Base-by-base conservation (phyloP, 2,888 invertebrate species). In the Ichneumoninae sp. region DNA sequence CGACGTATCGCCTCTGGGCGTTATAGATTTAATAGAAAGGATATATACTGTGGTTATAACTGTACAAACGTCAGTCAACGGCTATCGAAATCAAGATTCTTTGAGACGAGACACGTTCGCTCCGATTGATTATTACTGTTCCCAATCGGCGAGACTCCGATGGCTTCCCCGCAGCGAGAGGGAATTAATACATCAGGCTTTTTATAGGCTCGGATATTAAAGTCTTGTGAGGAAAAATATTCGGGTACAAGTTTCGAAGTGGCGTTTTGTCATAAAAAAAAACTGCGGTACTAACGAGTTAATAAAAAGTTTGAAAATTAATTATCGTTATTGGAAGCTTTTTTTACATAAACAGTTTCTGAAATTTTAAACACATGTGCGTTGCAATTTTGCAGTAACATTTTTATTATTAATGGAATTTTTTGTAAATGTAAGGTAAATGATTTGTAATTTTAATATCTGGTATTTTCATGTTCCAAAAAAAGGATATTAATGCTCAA, bases 121-220 rank as follows among this genome's bases (percentile, higher is more conserved):
- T 60, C 50, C 73, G 84, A 83, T 82, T 86, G 87, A 88, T 86
- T 86, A 88, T 85, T 87, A 85, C 79, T 74, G 87, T 70, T 81
- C 69, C 69, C 63, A 16, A 73, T 26, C 30, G 26, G 30, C 44
- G 30, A 4, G 16, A 22, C 5, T n/a, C 10, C 57, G n/a, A 10
- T 19, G 8, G 57, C 5, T 44, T 73, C 54, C 44, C 69, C 40
- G 47, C n/a, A 26, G 22, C 50, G 75, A 60, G 8, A 68, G 44
- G 22, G 30, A 73, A 52, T 74, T 68, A 60, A 74, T 79, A 33
- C 30, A 40, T 81, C 54, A 63, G 13, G n/a, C 22, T 54, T 54
- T 54, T 54, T 54, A 19, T 8, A 19, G 8, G 19, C 2, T 7
- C 0, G 19, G 19, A 54, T 54, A 22, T n/a, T 54, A 19, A 54